Conservation (phyloP, 2,888 invertebrate species). For the Spisula solida region DNA sequence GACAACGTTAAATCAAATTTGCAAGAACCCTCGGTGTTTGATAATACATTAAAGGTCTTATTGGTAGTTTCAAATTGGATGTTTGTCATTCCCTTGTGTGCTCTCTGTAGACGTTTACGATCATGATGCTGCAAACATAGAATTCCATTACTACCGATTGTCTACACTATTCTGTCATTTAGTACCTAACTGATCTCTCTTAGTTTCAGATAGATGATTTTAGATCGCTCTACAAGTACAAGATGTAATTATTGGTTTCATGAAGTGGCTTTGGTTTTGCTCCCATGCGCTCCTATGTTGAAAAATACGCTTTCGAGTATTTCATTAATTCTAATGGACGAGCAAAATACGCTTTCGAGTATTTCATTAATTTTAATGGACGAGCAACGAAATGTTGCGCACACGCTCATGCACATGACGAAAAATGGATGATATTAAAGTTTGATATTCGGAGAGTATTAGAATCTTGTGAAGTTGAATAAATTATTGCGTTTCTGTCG, state of each 20-base stretch:
- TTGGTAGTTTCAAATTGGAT: background rate
- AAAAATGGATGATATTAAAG: background rate
- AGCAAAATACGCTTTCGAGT: background rate
- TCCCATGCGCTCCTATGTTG: too few species aligned
- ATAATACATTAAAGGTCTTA: background rate
- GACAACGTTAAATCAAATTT: background rate
- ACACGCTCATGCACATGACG: background rate
- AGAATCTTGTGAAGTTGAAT: background rate
- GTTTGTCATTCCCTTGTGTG: background rate
- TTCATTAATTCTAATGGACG: background rate
- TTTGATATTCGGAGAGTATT: background rate
- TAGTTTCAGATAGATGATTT: background rate
- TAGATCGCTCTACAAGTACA: background rate
- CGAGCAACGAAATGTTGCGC: background rate
- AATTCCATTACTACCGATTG: slow-evolving; percentile 6
- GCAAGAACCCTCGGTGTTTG: background rate
- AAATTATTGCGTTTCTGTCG: too few species aligned
- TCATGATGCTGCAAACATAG: background rate
- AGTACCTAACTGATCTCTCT: background rate
- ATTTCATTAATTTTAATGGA: background rate
- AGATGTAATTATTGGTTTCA: background rate
- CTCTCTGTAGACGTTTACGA: background rate
- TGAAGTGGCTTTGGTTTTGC: too few species aligned
- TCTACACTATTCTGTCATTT: background rate
- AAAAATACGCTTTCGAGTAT: too few species aligned